Base-by-base conservation (phyloP, 2,888 invertebrate species). In the Hemithea aestivaria region DNA sequence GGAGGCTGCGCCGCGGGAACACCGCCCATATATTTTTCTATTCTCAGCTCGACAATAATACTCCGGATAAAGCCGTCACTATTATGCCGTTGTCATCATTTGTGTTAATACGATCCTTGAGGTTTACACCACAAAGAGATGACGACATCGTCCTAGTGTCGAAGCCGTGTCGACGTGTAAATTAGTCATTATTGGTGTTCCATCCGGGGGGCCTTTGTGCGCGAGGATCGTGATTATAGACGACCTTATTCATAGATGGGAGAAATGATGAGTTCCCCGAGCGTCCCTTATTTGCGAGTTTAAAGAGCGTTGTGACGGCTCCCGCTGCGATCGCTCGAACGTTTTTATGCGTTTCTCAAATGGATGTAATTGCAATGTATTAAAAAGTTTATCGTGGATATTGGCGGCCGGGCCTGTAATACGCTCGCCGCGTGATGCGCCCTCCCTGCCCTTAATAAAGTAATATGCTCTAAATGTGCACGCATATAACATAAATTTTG, bases 81-180 rank as follows among this genome's bases (percentile, higher is more conserved):
- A 79, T 85, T 83, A 77, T 85, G 51, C 63, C 68, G 72, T 77
- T 84, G 85, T 87, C 85, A 83, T 84, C 83, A 76, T 82, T 80
- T 78, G 78, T 84, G 84, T 84, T 85, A 84, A 85, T 87, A 77
- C 77, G 77, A 81, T 77, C 78, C 81, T 83, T 81, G 84, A 85
- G 85, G 84, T 84, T 87, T 83, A 68, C 74, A 67, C 80, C 75
- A 87, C 85, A 87, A 84, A 74, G 76, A 64, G 66, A 77, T 81
- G 82, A 75, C 80, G 82, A 74, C 69, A 75, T 83, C 78, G 66
- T 71, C 72, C 62, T 66, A 59, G 65, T 73, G 72, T 82, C 78
- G 82, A 83, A 82, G 75, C 74, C 70, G 78, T 75, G 85, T 78
- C 79, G 77, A 83, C 77, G 76, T 81, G 73, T 82, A 81, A 81